Base-by-base conservation (phyloP, 2,797 vertebrate genomes). In the Peromyscus attwateri region DNA sequence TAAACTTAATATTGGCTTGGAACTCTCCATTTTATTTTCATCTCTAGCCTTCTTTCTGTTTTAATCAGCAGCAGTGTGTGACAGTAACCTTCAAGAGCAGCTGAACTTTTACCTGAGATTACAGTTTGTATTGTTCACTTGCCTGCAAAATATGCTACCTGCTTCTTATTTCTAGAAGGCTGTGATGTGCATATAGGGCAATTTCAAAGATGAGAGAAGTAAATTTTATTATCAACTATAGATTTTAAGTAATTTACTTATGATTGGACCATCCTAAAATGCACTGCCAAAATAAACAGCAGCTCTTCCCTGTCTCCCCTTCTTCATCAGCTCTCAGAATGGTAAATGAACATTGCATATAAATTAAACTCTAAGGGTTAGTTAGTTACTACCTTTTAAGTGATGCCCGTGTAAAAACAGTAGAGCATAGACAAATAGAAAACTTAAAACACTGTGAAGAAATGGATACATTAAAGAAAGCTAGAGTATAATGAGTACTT, bases 51-150 rank as follows among this genome's bases (percentile, higher is more conserved):
- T 11, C 49, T 70, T 95, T 89, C 64, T 21, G 68, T 84, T 91
- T n/a, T 82, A 79, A 87, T 92, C 91, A 92, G 77, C 14, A 77
- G 43, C 14, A 81, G 43, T 84, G 29, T 96, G 76, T 95, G 70
- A 80, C 68, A n/a, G 80, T 75, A 79, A 12, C 52, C 55, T 95
- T 96, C 68, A 75, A 52, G 27, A 92, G 27, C 62, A 79, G 64
- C 77, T 68, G 75, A 84, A 52, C 60, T 46, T 27, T n/a, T 75
- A 31, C 17, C 84, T 40, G 89, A 77, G 81, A 70, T 96, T 80
- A 89, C 16, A 71, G 19, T 95, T 94, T 89, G 76, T 87, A 2
- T 70, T 64, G 6, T 77, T 43, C 37, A 81, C 34, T 87, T 89
- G 60, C 79, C 52, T 93, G 9, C 66, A 90, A 77, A 84, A 93